These are phyloP conservation scores for Augochlorella aurata DNA, from an alignment of 2,888 invertebrate species.

Conservation along the genomic window DNA sequence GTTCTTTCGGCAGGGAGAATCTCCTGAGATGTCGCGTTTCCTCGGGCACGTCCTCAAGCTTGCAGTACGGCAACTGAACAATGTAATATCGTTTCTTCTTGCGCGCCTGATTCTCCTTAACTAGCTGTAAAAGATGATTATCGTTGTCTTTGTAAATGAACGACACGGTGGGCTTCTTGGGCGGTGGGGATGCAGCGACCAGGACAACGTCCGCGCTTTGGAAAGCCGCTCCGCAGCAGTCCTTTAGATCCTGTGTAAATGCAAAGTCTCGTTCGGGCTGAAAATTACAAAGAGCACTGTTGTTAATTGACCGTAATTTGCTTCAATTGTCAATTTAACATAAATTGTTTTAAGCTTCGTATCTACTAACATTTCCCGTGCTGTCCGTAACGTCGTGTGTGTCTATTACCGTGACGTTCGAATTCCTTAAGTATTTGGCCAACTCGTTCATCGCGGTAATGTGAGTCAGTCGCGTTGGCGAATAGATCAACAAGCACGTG, in stretches of 20 bases:
- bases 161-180: slow-evolving; percentile 43
- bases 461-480: slow-evolving; percentile 76
- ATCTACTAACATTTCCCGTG: slow-evolving; percentile 70
- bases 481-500: slow-evolving; percentile 78
- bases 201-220: slow-evolving; percentile 74
- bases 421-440: slow-evolving; percentile 75
- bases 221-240: slow-evolving; percentile 78
- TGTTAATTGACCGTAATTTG: background rate
- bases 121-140: slow-evolving; percentile 71
- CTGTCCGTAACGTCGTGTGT: slow-evolving; percentile 74
- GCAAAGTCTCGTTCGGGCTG: background rate
- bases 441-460: slow-evolving; percentile 76
- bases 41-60: slow-evolving; percentile 73
- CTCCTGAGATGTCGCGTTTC: slow-evolving; percentile 75
- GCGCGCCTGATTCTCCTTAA: slow-evolving; percentile 73
- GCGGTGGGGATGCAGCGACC: slow-evolving; percentile 76
- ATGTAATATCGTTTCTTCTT: slow-evolving; percentile 74
- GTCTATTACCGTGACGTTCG: slow-evolving; percentile 78
- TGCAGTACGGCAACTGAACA: slow-evolving; percentile 78
- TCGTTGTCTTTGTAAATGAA: slow-evolving; percentile 75
- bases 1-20: slow-evolving; percentile 75
- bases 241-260: slow-evolving; percentile 73
- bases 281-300: background rate
- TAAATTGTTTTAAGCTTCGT: background rate
- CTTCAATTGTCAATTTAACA: too few species aligned